Percentiles rank a stretch among this genome's conserved stretches.
Conservation (phyloP, 2,888 invertebrate species). For the Polyploca ridens region DNA sequence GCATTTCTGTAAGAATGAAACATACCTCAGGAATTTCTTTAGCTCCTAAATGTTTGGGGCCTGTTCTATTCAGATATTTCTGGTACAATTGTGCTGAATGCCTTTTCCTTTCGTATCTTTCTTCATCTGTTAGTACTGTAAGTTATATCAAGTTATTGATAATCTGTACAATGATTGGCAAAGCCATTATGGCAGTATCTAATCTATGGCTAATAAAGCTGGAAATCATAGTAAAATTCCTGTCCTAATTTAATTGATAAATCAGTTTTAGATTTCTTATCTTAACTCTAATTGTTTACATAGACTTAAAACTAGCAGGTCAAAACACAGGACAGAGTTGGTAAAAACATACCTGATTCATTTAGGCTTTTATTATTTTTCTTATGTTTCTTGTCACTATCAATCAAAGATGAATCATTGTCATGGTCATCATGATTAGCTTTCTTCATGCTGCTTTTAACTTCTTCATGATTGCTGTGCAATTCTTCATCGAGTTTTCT, state of each 20-base stretch:
- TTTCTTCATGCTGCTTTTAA: slow-evolving; percentile 35
- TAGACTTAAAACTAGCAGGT: no score
- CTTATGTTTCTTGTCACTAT: slow-evolving; percentile 35
- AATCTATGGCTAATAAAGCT: no score
- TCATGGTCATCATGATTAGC: slow-evolving; percentile 18
- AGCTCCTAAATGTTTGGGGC: slow-evolving; percentile 92
- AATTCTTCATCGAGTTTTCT: slow-evolving; percentile 13
- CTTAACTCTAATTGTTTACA: no score
- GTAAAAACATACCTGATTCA: slow-evolving; percentile 61
- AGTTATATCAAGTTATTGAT: slow-evolving; percentile 9
- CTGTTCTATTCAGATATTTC: slow-evolving; percentile 90
- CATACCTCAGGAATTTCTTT: slow-evolving; percentile 92
- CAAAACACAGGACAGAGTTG: neutral
- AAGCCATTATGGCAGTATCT: neutral
- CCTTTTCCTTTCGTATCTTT: slow-evolving; percentile 87
- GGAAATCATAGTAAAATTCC: no score
- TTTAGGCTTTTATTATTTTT: slow-evolving; percentile 64
- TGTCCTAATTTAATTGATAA: neutral
- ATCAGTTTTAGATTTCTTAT: no score
- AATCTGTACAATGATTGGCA: neutral
- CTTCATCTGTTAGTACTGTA: slow-evolving; percentile 86
- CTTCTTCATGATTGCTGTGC: slow-evolving; percentile 26
- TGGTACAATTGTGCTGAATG: slow-evolving; percentile 88
- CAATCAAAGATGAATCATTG: slow-evolving; percentile 31
- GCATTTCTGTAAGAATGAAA: neutral